phyloP scores from a whole-genome alignment of 2,797 vertebrate genomes.

The Darevskia mixta region DNA sequence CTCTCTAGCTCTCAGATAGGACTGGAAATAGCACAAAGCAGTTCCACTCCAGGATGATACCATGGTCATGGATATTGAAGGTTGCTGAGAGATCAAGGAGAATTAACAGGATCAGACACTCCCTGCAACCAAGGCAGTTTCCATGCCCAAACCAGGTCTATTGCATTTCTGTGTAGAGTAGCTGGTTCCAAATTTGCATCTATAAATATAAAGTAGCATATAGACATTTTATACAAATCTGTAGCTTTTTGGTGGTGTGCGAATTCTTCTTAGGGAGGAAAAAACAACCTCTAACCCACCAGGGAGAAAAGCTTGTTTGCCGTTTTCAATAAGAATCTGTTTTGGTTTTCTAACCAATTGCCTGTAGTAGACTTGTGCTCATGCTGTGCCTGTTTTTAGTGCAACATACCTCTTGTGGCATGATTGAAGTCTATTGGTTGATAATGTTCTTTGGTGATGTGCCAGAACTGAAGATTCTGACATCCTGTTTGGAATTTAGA shows the following conservation, averaged over 20 bases:
- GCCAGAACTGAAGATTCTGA: constrained; percentile 5
- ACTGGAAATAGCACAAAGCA: too few species aligned
- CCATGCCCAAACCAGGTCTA: too few species aligned
- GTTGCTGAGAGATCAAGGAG: too few species aligned
- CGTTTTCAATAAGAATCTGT: too few species aligned
- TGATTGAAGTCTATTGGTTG: constrained; percentile 13
- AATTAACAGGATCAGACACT: too few species aligned
- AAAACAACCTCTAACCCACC: background rate
- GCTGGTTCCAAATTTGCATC: too few species aligned
- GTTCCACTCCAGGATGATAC: too few species aligned
- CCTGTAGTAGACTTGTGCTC: constrained; percentile 31
- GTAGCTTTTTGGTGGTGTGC: background rate
- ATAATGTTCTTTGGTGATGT: background rate
- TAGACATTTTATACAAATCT: background rate
- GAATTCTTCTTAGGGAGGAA: background rate
- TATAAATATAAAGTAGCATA: background rate
- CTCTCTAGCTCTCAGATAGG: too few species aligned
- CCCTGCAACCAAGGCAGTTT: too few species aligned
- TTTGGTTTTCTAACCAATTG: constrained; percentile 26
- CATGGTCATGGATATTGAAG: too few species aligned
- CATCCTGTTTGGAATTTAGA: constrained; percentile 16
- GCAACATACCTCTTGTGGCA: constrained; percentile 24
- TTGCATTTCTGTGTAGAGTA: too few species aligned
- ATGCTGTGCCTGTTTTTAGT: background rate
- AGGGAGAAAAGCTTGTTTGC: too few species aligned